Conservation (phyloP, 2,797 vertebrate species). For the Distichodus sexfasciatus region DNA sequence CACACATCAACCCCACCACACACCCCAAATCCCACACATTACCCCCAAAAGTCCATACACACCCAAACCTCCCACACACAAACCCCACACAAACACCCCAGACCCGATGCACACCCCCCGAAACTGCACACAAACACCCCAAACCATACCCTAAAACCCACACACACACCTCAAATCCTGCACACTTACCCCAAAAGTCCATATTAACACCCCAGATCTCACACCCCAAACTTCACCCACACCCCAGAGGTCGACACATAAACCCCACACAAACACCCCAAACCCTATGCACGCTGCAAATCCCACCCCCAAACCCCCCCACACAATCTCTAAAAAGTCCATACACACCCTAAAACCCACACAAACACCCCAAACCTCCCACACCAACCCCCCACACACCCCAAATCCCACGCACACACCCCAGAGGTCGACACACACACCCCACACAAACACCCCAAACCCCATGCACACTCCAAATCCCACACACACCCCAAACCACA, state of each 20-base stretch:
- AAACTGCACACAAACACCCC: too few species aligned
- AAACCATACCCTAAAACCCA: neutral
- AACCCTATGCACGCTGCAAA: neutral
- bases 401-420: neutral
- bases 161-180: neutral
- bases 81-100: neutral
- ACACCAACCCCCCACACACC: neutral
- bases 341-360: neutral
- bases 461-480: neutral
- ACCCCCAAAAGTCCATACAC: neutral
- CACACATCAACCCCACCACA: too few species aligned
- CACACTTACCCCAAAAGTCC: conserved; percentile 2
- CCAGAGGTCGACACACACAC: neutral
- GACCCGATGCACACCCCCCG: neutral
- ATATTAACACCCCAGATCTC: too few species aligned
- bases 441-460: neutral
- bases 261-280: neutral
- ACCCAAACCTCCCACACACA: neutral
- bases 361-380: neutral
- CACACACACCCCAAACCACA: neutral
- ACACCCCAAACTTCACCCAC: neutral
- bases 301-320: too few species aligned
- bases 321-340: neutral
- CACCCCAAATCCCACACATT: too few species aligned
- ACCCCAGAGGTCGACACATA: neutral